Evolutionary conservation across 2,113 vertebrate genomes (phyloP), one percentile per base, ranked within the genome.

Genomic region (Pelecanus crispus): DNA sequence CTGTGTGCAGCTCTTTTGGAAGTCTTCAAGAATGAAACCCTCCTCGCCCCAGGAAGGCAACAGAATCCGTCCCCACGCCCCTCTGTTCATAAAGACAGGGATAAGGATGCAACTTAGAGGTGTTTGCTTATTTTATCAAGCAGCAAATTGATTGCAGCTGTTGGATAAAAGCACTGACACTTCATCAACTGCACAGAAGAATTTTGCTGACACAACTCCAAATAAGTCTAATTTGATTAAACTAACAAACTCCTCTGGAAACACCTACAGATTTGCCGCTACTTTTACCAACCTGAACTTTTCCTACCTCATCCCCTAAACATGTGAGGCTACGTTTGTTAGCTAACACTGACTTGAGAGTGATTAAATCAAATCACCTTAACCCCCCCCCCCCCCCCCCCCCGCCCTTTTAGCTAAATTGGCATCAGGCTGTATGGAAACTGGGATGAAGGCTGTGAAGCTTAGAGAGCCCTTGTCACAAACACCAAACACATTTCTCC

Each of bases 91-190:
- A 85, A 90, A 92, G 79, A 10, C 89, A 73, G 84, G 92, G 86
- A 82, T 53, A 62, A 82, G 93, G 86, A 88, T 62, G 78, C 50
- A 55, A 55, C 92, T 92, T 19, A 0, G 71, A 90, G 90, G 92
- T 63, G 86, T 94, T 94, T 91, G 88, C 94, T 95, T 84, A 56
- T 94, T 95, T 96, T 93, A 90, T 94, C 88, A 91, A 81, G 81
- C 58, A 55, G 80, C 90, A 91, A 88, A 93, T 92, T 93, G 90
- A 94, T 95, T 84, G 92, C 83, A 96, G 92, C 95, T 92, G 83
- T 52, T 88, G 94, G 95, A 92, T 79, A 61, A 89, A 93, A 94
- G 59, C 90, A 92, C 58, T 83, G 77, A 70, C 75, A 88, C 81
- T 94, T 94, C 83, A 83, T 56, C 80, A 95, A 90, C 50, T 4